Evolutionary conservation across 1,140 invertebrate species (phyloP).

Genomic region (Ceratosolen solmsi): DNA sequence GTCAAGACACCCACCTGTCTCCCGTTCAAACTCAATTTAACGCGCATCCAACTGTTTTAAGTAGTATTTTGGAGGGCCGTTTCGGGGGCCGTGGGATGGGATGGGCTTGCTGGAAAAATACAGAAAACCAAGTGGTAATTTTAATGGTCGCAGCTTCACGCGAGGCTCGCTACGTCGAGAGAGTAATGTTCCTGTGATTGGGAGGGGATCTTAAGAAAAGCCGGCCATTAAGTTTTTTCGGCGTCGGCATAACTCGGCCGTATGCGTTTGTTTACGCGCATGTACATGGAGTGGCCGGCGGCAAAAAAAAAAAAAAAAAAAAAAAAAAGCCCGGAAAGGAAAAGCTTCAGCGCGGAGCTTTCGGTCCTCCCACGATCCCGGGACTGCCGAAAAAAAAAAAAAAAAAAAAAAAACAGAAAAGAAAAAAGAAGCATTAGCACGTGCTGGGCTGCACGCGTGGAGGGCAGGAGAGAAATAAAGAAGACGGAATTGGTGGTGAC

Average conservation of each 20-base stretch:
- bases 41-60: too few species aligned
- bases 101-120: not conserved
- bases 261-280: constrained; percentile 23
- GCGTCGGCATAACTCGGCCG: not conserved
- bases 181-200: not conserved
- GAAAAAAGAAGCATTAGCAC: constrained; percentile 30
- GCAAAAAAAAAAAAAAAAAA: not conserved
- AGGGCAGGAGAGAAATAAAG: constrained; percentile 37
- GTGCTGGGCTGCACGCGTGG: constrained; percentile 23
- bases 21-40: too few species aligned
- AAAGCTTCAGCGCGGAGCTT: not conserved
- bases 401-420: too few species aligned
- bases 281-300: not conserved
- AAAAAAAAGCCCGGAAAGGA: too few species aligned
- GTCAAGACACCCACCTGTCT: too few species aligned
- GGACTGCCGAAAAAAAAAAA: not conserved
- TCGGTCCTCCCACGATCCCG: constrained; percentile 31
- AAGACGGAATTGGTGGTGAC: constrained; percentile 49
- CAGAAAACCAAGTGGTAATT: not conserved
- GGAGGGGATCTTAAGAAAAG: not conserved
- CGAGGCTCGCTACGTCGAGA: not conserved
- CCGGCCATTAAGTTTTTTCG: constrained; percentile 19
- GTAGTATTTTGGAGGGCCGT: too few species aligned
- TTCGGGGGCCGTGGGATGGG: not conserved
- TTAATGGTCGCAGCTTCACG: not conserved